These are phyloP conservation scores for Melanotaenia pygmaea DNA, from an alignment of 2,797 vertebrate species.

Conservation along the genomic window DNA sequence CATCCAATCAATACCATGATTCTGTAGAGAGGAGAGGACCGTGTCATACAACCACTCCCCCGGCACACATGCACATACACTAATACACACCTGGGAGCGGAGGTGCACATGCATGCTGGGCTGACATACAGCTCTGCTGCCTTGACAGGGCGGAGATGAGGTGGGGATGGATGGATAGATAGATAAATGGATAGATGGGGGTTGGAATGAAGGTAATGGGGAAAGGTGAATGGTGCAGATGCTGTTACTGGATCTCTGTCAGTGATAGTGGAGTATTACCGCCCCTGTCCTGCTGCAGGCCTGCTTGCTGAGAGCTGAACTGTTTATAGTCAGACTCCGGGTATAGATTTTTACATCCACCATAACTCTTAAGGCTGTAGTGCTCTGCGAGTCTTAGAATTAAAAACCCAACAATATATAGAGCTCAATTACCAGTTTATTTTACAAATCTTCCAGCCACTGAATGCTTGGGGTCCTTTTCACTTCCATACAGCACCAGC, in stretches of 20 bases:
- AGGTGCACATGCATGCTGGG: slow-evolving; percentile 31
- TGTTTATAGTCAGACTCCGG: slow-evolving; percentile 54
- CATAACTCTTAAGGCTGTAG: slow-evolving; percentile 42
- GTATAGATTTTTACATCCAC: slow-evolving; percentile 59
- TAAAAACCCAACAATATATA: slow-evolving; percentile 54
- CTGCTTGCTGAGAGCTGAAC: slow-evolving; percentile 23
- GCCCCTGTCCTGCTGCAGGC: slow-evolving; percentile 30
- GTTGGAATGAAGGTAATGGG: slow-evolving; percentile 64
- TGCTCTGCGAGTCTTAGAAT: slow-evolving; percentile 22
- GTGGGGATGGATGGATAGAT: slow-evolving; percentile 64
- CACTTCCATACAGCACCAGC: slow-evolving; percentile 18
- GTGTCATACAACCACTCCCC: slow-evolving; percentile 63
- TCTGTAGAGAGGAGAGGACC: slow-evolving; percentile 63
- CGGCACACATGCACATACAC: slow-evolving; percentile 40
- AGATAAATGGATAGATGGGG: slow-evolving; percentile 52
- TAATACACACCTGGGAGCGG: slow-evolving; percentile 19
- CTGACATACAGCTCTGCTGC: slow-evolving; percentile 53
- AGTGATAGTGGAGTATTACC: slow-evolving; percentile 27
- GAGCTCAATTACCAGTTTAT: slow-evolving; percentile 52
- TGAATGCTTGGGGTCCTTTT: slow-evolving; percentile 17
- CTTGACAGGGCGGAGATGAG: slow-evolving; percentile 75
- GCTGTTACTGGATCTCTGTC: slow-evolving; percentile 57
- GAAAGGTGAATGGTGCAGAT: slow-evolving; percentile 59
- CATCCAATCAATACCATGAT: slow-evolving; percentile 77
- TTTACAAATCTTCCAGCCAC: slow-evolving; percentile 42